Conservation (phyloP, 2,797 vertebrate species). For the Neoniphon sammara region DNA sequence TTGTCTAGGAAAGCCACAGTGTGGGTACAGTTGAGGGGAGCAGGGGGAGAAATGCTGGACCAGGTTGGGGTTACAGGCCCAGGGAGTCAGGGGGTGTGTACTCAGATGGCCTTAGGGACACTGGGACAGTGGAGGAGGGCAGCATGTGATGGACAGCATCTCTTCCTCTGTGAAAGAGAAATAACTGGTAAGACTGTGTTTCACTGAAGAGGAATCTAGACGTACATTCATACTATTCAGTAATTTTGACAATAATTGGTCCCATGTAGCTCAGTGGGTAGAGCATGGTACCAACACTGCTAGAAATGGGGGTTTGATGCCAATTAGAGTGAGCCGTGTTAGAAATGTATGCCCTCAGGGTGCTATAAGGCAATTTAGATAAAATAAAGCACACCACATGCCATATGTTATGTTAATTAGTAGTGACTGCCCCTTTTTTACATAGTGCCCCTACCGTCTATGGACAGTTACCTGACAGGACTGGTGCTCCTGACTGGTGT, state of each 20-base stretch:
- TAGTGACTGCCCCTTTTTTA: constrained; percentile 5
- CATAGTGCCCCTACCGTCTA: constrained; percentile 75
- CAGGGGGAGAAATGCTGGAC: neutral
- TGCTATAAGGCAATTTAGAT: neutral
- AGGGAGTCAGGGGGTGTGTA: constrained; percentile 54
- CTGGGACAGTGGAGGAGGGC: constrained; percentile 62
- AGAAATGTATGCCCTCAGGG: neutral
- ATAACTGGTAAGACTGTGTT: constrained; percentile 65
- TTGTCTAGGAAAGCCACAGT: constrained; percentile 58
- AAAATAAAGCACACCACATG: no score
- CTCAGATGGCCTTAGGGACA: constrained; percentile 73
- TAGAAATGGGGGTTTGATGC: neutral
- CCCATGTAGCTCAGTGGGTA: neutral
- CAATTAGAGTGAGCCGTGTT: neutral
- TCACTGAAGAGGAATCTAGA: neutral
- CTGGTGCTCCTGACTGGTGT: constrained; percentile 76
- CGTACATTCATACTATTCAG: neutral
- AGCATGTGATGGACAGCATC: constrained; percentile 61
- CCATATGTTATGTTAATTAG: neutral
- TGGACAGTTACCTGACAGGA: constrained; percentile 78
- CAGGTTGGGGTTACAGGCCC: constrained; percentile 16
- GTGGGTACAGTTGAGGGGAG: constrained; percentile 76
- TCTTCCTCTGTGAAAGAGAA: constrained; percentile 78
- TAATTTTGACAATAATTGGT: neutral
- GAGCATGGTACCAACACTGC: neutral